These are phyloP conservation scores for Stictonetta naevosa DNA, from an alignment of 2,113 vertebrate species.

Conservation along the genomic window DNA sequence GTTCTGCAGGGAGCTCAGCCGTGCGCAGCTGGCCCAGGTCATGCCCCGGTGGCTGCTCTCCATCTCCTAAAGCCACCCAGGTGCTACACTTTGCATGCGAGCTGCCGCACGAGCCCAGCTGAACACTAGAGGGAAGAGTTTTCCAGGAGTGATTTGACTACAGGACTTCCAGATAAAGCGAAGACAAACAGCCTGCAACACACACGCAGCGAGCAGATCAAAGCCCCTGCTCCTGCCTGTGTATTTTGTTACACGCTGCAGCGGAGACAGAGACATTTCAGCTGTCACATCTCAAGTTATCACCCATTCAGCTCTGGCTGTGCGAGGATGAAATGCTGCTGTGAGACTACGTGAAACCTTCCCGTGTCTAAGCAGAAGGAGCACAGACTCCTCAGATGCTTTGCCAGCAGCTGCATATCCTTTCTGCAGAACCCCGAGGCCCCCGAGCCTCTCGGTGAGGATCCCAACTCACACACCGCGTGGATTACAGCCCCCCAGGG, in stretches of 20 bases:
- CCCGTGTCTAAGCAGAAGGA: not conserved
- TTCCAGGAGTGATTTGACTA: not conserved
- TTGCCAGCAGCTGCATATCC: not conserved
- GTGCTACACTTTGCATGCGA: rapidly evolving
- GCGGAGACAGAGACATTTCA: not conserved
- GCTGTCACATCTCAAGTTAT: not conserved
- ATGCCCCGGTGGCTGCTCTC: rapidly evolving
- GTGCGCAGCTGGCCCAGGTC: rapidly evolving
- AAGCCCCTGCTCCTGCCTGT: not conserved
- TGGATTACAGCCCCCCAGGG: not conserved
- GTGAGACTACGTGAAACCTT: not conserved
- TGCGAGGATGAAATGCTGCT: not conserved
- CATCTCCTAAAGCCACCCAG: not conserved
- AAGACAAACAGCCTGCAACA: not conserved
- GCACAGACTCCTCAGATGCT: not conserved
- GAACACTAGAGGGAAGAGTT: slow-evolving; percentile 62
- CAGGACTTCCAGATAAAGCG: not conserved
- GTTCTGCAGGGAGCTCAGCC: rapidly evolving
- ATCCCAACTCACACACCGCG: rapidly evolving
- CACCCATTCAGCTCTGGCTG: not conserved
- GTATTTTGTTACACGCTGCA: rapidly evolving
- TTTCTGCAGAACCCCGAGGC: not conserved
- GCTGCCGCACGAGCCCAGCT: not conserved
- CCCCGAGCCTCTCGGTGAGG: not conserved
- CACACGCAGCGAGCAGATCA: not conserved